Conservation (phyloP, 2,797 vertebrate species). For the Lophius americanus region DNA sequence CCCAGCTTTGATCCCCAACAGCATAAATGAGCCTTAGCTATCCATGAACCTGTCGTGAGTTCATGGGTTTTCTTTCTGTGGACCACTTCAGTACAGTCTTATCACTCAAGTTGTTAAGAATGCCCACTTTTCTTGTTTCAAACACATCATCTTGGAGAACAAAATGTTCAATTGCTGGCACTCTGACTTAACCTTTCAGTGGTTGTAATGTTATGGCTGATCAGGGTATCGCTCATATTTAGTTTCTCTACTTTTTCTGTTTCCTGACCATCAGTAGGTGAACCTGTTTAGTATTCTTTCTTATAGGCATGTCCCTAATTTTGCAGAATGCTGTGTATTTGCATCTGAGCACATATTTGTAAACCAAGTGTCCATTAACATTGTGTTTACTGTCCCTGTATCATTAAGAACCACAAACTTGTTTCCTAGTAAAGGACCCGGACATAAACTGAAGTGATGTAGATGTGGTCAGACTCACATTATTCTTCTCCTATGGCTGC, state of each 20-base stretch:
- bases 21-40: too few relatives aligned
- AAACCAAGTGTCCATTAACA: conserved; percentile 63
- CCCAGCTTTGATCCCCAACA: too few relatives aligned
- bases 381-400: conserved; percentile 69
- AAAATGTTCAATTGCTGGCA: too few relatives aligned
- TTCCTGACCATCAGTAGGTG: conserved; percentile 21
- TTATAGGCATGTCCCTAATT: conserved; percentile 32
- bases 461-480: conserved; percentile 69
- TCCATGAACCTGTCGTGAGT: too few relatives aligned
- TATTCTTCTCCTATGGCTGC: conserved; percentile 74
- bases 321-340: conserved; percentile 17
- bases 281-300: conserved; percentile 38
- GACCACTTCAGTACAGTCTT: too few relatives aligned
- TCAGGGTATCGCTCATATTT: conserved; percentile 19
- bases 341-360: conserved; percentile 46
- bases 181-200: too few relatives aligned
- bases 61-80: too few relatives aligned
- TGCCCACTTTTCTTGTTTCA: too few relatives aligned
- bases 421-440: conserved; percentile 72
- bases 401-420: conserved; percentile 66
- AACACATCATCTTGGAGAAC: too few relatives aligned
- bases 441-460: conserved; percentile 75
- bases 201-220: too few relatives aligned
- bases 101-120: too few relatives aligned
- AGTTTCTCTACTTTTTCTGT: conserved; percentile 29